Base-by-base conservation (phyloP, 2,888 invertebrate species). In the Pomacea canaliculata region DNA sequence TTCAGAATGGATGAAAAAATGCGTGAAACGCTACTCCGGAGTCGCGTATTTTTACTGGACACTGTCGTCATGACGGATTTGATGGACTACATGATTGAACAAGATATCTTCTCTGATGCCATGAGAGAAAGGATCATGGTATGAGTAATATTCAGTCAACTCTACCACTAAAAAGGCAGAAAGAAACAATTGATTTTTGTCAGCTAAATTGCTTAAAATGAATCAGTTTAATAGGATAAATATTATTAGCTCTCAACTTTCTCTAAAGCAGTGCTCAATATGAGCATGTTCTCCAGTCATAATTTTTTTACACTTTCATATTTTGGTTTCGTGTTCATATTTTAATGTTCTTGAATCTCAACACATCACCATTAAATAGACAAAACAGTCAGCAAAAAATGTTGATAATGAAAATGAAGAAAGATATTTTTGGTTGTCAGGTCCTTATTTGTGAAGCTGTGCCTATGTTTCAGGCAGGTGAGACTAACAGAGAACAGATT, bases 111-210 rank as follows among this genome's bases (percentile, higher is more conserved):
- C 60, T 56, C 73, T 12, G 60, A 73, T 10, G 59, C 51, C 12
- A 73, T 73, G 73, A 46, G 67, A 56, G 73, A 73, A 3, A 19
- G 67, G 48, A 73, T 73, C 46, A 73, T 65, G 72, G 72, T 73
- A 19, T 51, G 16, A 51, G 51, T 51, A 51, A 5, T 51, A 51
- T 37, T 3, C 37, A 37, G 37, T 37, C 37, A 37, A 37, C 37
- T 37, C 37, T 37, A 37, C 37, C 5, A 37, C 1, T 37, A 5
- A 37, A 37, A 37, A 37, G 37, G 37, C 37, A 37, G 1, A 37
- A 37, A 37, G 37, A 37, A 5, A 5, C 37, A 5, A 37, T 37
- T 37, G 37, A 37, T 37, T 37, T 37, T 37, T 37, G 37, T 37
- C 37, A 37, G 37, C 3, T n/a, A n/a, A n/a, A n/a, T n/a, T n/a